phyloP scores from a whole-genome alignment of 2,113 vertebrate genomes.

The Gavialis gangeticus region DNA sequence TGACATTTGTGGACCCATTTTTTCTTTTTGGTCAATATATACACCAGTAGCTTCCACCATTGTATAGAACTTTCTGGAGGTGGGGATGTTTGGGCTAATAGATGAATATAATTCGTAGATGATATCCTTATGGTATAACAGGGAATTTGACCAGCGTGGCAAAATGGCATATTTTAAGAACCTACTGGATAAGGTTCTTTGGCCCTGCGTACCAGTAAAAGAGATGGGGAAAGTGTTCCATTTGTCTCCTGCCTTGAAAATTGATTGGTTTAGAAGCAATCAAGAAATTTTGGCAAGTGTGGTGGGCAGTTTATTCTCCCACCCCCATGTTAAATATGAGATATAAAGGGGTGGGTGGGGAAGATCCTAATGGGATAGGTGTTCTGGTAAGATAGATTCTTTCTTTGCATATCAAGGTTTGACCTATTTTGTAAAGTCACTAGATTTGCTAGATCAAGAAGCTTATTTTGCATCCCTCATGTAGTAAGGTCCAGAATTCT shows the following conservation, averaged over 20 bases:
- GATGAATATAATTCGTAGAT: slow-evolving; percentile 7
- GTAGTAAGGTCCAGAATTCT: background rate
- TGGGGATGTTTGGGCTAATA: background rate
- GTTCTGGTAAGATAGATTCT: background rate
- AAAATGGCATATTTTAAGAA: slow-evolving; percentile 6
- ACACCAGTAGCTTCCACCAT: slow-evolving; percentile 2
- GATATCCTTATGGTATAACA: background rate
- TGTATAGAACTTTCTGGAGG: slow-evolving; percentile 1
- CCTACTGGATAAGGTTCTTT: background rate
- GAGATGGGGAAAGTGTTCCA: background rate
- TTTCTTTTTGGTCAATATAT: slow-evolving; percentile 14
- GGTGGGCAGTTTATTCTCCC: background rate
- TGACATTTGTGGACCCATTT: background rate
- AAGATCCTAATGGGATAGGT: background rate
- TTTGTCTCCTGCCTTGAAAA: background rate
- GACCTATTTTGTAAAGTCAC: background rate
- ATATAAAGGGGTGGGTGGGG: too few relatives aligned
- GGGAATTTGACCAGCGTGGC: background rate
- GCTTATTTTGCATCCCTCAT: background rate
- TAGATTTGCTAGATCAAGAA: background rate
- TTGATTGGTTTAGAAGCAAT: background rate
- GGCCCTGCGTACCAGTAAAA: too few relatives aligned
- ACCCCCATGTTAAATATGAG: background rate
- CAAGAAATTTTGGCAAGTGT: background rate
- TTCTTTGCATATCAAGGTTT: background rate